phyloP scores from a whole-genome alignment of 2,797 vertebrate species.

The Enteromius thamalakanensis region DNA sequence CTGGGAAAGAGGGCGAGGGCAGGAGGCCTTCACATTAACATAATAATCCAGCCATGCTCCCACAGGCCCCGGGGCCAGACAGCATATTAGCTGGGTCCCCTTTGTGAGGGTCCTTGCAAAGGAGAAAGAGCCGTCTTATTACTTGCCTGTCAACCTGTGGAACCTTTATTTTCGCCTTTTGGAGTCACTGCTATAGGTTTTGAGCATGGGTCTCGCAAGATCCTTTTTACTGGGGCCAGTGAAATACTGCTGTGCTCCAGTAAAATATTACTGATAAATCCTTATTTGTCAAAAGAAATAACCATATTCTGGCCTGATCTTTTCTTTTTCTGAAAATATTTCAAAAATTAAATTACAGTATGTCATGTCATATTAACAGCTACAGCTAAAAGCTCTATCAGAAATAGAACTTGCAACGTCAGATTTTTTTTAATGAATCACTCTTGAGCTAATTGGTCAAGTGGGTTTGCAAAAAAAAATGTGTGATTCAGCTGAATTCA shows the following conservation, averaged over 20 bases:
- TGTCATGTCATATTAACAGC: neutral
- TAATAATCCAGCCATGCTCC: slow-evolving; percentile 98
- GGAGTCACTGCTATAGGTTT: slow-evolving; percentile 33
- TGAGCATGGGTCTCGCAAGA: neutral
- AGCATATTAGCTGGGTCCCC: slow-evolving; percentile 91
- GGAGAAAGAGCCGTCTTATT: slow-evolving; percentile 71
- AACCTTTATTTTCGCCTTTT: slow-evolving; percentile 55
- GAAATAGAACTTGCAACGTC: neutral
- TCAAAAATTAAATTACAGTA: neutral
- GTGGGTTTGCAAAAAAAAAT: neutral
- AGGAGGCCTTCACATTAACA: slow-evolving; percentile 98
- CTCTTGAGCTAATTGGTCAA: neutral
- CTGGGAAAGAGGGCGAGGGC: slow-evolving; percentile 96
- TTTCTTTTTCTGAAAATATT: neutral
- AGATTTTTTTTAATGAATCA: neutral
- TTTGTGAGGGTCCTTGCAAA: slow-evolving; percentile 75
- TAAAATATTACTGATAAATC: slow-evolving; percentile 1
- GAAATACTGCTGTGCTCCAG: neutral
- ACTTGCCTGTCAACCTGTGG: slow-evolving; percentile 94
- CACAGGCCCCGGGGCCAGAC: slow-evolving; percentile 96
- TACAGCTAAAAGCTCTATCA: neutral
- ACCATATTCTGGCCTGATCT: neutral
- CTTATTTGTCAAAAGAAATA: neutral
- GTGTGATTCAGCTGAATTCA: neutral
- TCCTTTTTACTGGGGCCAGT: neutral